Conservation (phyloP, 2,797 vertebrate genomes). For the Danionella dracula region DNA sequence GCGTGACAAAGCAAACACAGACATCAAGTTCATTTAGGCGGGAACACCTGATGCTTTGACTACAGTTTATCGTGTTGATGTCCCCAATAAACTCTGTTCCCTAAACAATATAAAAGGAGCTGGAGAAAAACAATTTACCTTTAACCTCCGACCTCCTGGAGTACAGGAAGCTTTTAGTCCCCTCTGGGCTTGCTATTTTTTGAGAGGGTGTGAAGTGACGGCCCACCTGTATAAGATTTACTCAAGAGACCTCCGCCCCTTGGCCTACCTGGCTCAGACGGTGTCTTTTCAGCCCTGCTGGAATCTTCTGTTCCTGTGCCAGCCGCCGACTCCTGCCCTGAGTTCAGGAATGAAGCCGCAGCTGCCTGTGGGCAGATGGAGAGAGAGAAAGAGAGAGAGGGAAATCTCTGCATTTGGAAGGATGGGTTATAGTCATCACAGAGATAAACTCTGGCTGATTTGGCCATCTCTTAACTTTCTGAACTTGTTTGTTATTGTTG, state of each 20-base stretch:
- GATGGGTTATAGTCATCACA: slow-evolving; percentile 36
- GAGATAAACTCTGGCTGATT: slow-evolving; percentile 42
- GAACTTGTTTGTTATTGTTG: slow-evolving; percentile 27
- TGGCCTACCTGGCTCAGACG: slow-evolving; percentile 31
- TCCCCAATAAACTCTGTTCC: slow-evolving; percentile 16
- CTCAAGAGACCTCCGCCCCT: slow-evolving; percentile 16
- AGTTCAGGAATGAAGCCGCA: slow-evolving; percentile 11
- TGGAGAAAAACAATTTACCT: slow-evolving; percentile 22
- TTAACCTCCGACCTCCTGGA: slow-evolving; percentile 5
- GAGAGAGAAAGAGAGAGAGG: background rate
- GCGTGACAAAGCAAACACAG: background rate
- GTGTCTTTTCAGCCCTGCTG: slow-evolving; percentile 4
- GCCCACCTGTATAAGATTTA: slow-evolving; percentile 35
- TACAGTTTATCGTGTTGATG: background rate
- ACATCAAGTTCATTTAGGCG: slow-evolving; percentile 10
- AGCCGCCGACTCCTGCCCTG: slow-evolving; percentile 16
- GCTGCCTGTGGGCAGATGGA: background rate
- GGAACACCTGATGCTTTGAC: slow-evolving; percentile 31
- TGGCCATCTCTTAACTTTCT: slow-evolving; percentile 33
- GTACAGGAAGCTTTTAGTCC: slow-evolving; percentile 15
- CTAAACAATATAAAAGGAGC: slow-evolving; percentile 24
- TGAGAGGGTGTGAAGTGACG: slow-evolving; percentile 30
- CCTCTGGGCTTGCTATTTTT: slow-evolving; percentile 8
- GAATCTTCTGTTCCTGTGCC: slow-evolving; percentile 33
- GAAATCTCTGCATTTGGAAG: slow-evolving; percentile 23